These are phyloP conservation scores for Drosophila barbarae DNA, from an alignment of 2,888 invertebrate species.

Conservation along the genomic window DNA sequence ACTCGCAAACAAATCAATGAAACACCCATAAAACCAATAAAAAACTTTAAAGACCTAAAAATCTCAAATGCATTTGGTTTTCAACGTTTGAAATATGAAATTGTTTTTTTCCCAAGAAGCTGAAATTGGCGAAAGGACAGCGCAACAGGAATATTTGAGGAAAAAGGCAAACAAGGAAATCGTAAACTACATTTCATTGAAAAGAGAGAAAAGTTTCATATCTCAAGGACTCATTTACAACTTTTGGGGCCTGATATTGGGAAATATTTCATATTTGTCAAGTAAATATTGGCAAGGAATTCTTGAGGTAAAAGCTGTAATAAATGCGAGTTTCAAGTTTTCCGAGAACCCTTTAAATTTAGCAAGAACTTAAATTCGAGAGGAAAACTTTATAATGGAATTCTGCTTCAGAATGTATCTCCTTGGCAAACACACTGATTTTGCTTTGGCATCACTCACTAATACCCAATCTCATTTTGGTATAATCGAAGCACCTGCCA, in stretches of 20 bases:
- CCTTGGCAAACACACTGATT: conserved; percentile 13
- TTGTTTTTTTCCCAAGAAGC: conserved; percentile 31
- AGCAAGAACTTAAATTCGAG: conserved; percentile 1
- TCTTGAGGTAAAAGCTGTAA: neutral
- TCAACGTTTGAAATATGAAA: conserved; percentile 69
- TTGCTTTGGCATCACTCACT: conserved; percentile 19
- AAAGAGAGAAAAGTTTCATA: conserved; percentile 39
- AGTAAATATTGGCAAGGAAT: conserved; percentile 14
- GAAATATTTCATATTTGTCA: conserved; percentile 29
- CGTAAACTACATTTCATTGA: conserved; percentile 57
- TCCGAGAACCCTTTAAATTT: conserved; percentile 7
- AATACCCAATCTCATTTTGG: conserved; percentile 36
- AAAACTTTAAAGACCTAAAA: conserved; percentile 68
- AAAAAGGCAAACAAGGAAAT: conserved; percentile 39
- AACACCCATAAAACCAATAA: conserved; percentile 57
- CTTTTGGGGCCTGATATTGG: conserved; percentile 26
- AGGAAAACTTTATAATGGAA: conserved; percentile 5
- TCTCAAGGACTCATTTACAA: conserved; percentile 39
- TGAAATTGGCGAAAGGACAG: neutral
- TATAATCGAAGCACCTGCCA: conserved; percentile 35
- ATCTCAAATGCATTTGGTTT: conserved; percentile 69
- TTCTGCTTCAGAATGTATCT: conserved; percentile 5
- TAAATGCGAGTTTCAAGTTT: conserved; percentile 3
- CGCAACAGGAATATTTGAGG: conserved; percentile 5
- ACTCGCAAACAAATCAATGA: conserved; percentile 55